Percentiles rank a stretch among this genome's conserved stretches.
These are phyloP conservation scores for Drosophila testacea DNA, from an alignment of 2,888 invertebrate genomes.

Conservation along the genomic window DNA sequence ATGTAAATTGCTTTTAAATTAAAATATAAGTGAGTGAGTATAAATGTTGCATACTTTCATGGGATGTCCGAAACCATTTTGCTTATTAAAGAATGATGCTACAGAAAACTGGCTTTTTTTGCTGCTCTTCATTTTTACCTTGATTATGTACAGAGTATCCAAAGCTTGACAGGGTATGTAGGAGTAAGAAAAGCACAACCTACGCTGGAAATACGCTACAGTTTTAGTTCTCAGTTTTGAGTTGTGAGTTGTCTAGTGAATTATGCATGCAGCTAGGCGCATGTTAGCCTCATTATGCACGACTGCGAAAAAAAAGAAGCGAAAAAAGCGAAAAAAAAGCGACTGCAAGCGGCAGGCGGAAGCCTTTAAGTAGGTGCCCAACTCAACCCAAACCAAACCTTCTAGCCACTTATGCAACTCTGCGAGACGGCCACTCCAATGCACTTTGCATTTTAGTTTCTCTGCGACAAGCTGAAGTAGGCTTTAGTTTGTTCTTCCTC, in stretches of 20 bases:
- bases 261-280: constrained; percentile 76
- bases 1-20: constrained; percentile 54
- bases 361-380: constrained; percentile 69
- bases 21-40: constrained; percentile 41
- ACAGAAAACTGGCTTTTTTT: not conserved
- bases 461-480: constrained; percentile 66
- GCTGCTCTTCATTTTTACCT: too few relatives aligned
- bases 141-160: too few relatives aligned
- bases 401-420: constrained; percentile 44
- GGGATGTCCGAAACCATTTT: constrained; percentile 25
- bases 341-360: constrained; percentile 38
- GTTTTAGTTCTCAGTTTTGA: constrained; percentile 9
- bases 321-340: constrained; percentile 48
- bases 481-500: constrained; percentile 46
- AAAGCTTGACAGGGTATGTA: constrained; percentile 27
- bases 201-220: constrained; percentile 12
- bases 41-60: constrained; percentile 52
- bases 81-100: constrained; percentile 43
- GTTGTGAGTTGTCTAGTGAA: constrained; percentile 53
- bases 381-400: not conserved
- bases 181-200: constrained; percentile 55
- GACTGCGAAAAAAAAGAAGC: constrained; percentile 58
- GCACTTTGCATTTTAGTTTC: constrained; percentile 67
- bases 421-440: constrained; percentile 52
- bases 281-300: constrained; percentile 78